Base-by-base conservation (phyloP, 2,797 vertebrate genomes). In the Todus mexicanus region DNA sequence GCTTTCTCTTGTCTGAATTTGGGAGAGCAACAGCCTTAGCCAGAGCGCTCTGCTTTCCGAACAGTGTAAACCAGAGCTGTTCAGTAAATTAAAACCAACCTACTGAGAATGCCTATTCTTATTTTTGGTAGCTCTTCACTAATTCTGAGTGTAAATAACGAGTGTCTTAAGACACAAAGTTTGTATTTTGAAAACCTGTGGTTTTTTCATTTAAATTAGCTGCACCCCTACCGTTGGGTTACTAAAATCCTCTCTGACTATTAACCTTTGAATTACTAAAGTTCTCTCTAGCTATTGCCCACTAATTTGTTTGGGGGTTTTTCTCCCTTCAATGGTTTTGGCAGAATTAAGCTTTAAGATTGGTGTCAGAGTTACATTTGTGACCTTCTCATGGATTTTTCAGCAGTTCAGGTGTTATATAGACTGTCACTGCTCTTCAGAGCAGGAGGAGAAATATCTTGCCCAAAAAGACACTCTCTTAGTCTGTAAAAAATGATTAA, bases 181-280 rank as follows among this genome's bases (percentile, higher is more conserved):
- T 96, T 92, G 75, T 73, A 40, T 92, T 97, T 95, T 84, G 80
- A 92, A 96, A 94, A n/a, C n/a, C n/a, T n/a, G n/a, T n/a, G n/a
- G n/a, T n/a, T n/a, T n/a, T n/a, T n/a, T n/a, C n/a, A n/a, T n/a
- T n/a, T n/a, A n/a, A 82, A 57, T 15, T 42, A 68, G 25, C 22
- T n/a, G 18, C 29, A 21, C 35, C 35, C 35, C 16, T 76, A 38
- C 25, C 31, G 51, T 35, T 53, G 19, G 25, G 14, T 35, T 76
- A 42, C 12, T 25, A 1, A 72, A 40, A 9, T n/a, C 78, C 53
- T 65, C 25, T 48, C 20, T 73, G 42, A 19, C 10, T 87, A 4
- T 50, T 76, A 51, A 35, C 7, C 15, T 72, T 35, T 53, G 19
- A 25, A 11, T 35, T 76, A 42, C 12, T 25, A 2, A 72, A 40